Evolutionary conservation across 2,888 invertebrate species (phyloP).

Genomic region (Noctua fimbriata): DNA sequence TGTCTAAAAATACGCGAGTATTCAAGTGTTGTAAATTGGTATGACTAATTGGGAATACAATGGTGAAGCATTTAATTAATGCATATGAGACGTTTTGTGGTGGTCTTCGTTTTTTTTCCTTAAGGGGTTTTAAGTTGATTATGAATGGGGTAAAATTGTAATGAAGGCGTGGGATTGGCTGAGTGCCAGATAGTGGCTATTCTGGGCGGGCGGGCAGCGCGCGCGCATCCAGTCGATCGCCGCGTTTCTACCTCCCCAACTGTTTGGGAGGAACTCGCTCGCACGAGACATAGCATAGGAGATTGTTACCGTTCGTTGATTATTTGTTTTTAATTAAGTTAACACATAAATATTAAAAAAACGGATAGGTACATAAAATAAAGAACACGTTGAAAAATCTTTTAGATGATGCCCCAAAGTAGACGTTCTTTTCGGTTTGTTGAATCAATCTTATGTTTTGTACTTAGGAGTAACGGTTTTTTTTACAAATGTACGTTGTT

Average conservation of each 20-base stretch:
- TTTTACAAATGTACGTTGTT: conserved; percentile 6
- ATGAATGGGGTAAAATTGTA: conserved; percentile 85
- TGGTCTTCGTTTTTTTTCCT: conserved; percentile 11
- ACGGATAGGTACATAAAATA: neutral
- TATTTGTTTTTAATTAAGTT: conserved; percentile 40
- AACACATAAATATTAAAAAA: neutral
- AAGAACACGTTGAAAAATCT: neutral
- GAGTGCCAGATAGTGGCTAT: conserved; percentile 82
- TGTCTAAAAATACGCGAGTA: conserved; percentile 35
- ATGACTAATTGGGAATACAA: conserved; percentile 44
- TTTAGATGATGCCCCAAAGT: neutral
- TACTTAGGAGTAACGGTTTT: neutral
- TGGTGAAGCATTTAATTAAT: neutral
- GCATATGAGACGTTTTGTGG: conserved; percentile 7
- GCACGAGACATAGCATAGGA: conserved; percentile 53
- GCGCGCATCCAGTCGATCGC: conserved; percentile 84
- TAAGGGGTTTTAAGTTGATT: conserved; percentile 58
- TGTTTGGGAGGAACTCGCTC: conserved; percentile 59
- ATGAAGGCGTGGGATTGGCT: conserved; percentile 81
- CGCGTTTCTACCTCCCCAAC: conserved; percentile 75
- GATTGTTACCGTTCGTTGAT: conserved; percentile 52
- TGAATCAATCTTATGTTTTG: conserved; percentile 18
- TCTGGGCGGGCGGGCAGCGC: conserved; percentile 86
- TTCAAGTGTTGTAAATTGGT: conserved; percentile 37
- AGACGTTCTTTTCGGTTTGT: conserved; percentile 2